Evolutionary conservation across 2,113 vertebrate genomes (phyloP), one percentile per base, ranked within the genome.

Genomic region (Nannobrachium achirus): DNA sequence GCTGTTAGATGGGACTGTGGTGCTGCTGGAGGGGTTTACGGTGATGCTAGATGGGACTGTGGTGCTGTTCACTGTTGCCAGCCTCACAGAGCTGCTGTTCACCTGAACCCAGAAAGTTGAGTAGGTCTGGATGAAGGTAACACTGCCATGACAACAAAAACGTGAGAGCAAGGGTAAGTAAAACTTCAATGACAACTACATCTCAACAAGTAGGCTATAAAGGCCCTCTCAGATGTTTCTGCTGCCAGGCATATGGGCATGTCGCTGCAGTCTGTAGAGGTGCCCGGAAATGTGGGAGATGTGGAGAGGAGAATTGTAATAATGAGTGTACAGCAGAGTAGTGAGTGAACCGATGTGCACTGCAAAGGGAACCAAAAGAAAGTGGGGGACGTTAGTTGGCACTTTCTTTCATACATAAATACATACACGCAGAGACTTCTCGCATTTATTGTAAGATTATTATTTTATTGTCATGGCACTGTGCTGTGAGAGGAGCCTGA

Each of bases 41-140:
- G 25, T 33, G 25, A 0, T 33, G 25, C 25, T 55, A 7, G 49
- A 51, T 18, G 16, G 15, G 56, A 40, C 15, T 10, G 63, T 67
- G 10, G 33, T 42, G 40, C 16, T 73, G 20, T 33, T 33, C 25
- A 33, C 25, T 33, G 25, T 4, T 33, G 51, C 65, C 56, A 20
- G 68, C 2, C 2, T 60, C 63, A 91, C 6, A 38, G 58, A 11
- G n/a, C 15, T 56, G 77, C 84, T 90, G 59, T 59, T 80, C 52
- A 89, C 51, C 7, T 73, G 52, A 6, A 80, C 73, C 89, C 88
- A 88, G 81, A 89, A 90, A 0, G 1, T 20, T 0, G 1, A 13
- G 58, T 78, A 88, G 56, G 78, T 46, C 69, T 53, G 61, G 8
- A 89, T 73, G 71, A 91, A 57, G 1, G 75, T 83, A 61, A 71